Evolutionary conservation across 2,888 invertebrate genomes (phyloP), one percentile per base, ranked within the genome.

Genomic region (Rhorus exstirpatorius): DNA sequence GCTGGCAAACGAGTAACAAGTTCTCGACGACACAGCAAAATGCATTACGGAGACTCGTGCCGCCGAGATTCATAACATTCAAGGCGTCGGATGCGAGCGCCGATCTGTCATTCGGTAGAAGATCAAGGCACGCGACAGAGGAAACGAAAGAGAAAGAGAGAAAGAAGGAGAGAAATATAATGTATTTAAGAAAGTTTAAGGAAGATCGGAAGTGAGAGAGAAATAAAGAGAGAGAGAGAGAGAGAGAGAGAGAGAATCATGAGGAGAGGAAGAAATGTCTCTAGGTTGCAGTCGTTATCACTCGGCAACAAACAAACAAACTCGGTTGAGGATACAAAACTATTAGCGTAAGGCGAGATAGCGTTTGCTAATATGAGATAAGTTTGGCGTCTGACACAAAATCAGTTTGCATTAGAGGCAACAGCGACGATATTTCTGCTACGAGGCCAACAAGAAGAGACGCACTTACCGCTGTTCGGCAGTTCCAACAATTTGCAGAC

Each of bases 311-410:
- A 76, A 67, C 76, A 38, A 74, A 72, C 55, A 60, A 68, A 24
- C 81, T 49, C 72, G 65, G 41, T 61, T 55, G 75, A 70, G 61
- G 72, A 72, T 78, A 78, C 55, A 35, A 65, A 79, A 82, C 82
- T 79, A 82, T 82, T 79, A 70, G 79, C 82, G 70, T 75, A 63
- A 44, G 58, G 63, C n/a, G 70, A 76, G 82, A 81, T 72, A 72
- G 60, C 72, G 61, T 35, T 72, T 12, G 72, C 21, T 58, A 12
- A 55, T 1, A 60, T 17, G 61, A 76, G 82, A 80, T 80, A 68
- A 80, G 51, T 60, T 65, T 58, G 79, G 70, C 53, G 79, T 53
- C 75, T 76, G 65, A 74, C 65, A 31, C 61, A 17, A 74, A 65
- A 61, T 81, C 68, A 68, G 75, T 79, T 67, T 67, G 49, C 77